These are phyloP conservation scores for Heteromormyrus szaboi DNA, from an alignment of 2,797 vertebrate genomes.

Conservation along the genomic window DNA sequence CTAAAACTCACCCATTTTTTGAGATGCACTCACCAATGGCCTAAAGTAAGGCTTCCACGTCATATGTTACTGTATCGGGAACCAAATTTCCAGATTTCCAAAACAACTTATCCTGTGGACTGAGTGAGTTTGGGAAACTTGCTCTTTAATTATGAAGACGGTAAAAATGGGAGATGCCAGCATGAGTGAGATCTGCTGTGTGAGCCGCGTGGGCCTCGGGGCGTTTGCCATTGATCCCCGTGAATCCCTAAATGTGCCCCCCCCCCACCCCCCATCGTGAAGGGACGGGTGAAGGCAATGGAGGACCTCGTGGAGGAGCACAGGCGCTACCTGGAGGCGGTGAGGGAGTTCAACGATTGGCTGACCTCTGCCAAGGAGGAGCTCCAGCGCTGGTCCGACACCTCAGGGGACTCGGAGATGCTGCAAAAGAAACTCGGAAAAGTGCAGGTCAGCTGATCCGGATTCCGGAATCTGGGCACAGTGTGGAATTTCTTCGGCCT, in stretches of 20 bases:
- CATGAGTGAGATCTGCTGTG: neutral
- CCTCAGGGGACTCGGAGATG: constrained; percentile 75
- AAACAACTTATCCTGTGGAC: neutral
- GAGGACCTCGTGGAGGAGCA: constrained; percentile 87
- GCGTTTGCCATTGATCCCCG: neutral
- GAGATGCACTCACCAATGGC: neutral
- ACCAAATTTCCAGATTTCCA: neutral
- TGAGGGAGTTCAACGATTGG: constrained; percentile 93
- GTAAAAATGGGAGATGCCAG: neutral
- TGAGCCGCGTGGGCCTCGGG: neutral
- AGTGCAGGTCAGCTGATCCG: constrained; percentile 71
- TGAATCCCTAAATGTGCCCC: neutral
- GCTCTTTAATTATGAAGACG: neutral
- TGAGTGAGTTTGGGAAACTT: neutral
- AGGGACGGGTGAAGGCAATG: constrained; percentile 87
- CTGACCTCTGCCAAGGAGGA: constrained; percentile 93
- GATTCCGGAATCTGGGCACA: neutral
- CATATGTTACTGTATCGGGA: neutral
- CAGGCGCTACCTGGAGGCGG: constrained; percentile 80
- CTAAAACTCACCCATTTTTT: neutral
- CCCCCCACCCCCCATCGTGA: neutral
- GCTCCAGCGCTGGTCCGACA: constrained; percentile 90
- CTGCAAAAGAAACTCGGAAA: constrained; percentile 81
- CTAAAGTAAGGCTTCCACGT: neutral
- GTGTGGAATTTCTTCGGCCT: neutral